A percentile compares a stretch with the other conserved stretches of the same genome.
Evolutionary conservation across 2,888 invertebrate species (phyloP).

Genomic region (Azorinus chamasolen): DNA sequence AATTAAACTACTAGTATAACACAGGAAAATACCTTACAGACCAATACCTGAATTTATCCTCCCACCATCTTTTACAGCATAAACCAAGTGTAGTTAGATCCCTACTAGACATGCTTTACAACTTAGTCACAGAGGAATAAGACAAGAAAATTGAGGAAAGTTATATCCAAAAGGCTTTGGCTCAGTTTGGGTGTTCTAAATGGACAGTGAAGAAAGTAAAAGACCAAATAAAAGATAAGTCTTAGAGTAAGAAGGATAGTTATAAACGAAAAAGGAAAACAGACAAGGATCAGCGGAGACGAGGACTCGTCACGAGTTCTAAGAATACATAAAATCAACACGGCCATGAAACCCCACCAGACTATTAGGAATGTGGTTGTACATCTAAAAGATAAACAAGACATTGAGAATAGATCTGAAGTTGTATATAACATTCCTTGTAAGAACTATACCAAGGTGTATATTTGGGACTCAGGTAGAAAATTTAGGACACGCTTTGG

Average conservation of each 20-base stretch:
- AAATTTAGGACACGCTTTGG: not conserved
- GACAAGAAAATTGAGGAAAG: not conserved
- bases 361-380: not conserved
- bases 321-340: not conserved
- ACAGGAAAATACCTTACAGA: not conserved
- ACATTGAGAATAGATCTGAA: not conserved
- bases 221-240: not conserved
- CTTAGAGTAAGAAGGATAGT: too few relatives aligned
- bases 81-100: not conserved
- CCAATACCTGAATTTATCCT: not conserved
- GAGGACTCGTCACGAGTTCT: not conserved
- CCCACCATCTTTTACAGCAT: not conserved
- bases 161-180: not conserved
- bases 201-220: not conserved
- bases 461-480: not conserved
- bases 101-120: not conserved
- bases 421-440: not conserved
- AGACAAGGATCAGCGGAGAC: not conserved
- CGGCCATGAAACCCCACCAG: not conserved
- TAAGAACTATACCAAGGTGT: not conserved
- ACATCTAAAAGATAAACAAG: not conserved
- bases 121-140: not conserved
- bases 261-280: too few relatives aligned
- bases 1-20: not conserved
- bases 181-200: not conserved